Evolutionary conservation across 2,113 vertebrate species (phyloP), one percentile per base, ranked within the genome.

Genomic region (Smithornis capensis): DNA sequence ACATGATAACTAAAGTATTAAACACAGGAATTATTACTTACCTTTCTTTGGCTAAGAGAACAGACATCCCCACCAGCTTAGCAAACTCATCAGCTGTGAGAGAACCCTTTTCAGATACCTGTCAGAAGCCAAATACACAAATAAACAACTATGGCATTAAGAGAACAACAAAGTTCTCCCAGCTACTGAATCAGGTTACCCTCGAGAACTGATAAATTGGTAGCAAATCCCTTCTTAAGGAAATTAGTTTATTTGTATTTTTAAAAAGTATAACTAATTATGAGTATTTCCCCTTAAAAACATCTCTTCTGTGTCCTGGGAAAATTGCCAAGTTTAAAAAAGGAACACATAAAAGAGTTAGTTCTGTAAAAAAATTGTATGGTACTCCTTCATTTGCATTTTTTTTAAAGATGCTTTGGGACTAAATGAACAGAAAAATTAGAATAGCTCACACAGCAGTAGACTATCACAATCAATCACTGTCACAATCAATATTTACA

Each of bases 41-140:
- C 99, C 99, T 98, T 94, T 99, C 99, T 98, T 99, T 99, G 74
- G 99, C 98, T 82, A 99, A 98, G 67, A 99, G 99, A 95, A 99
- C 99, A 87, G 99, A 99, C 96, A 99, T 99, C 74, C 99, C 99
- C 89, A 99, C 96, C 29, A 99, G 98, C 95, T 99, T 99, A 53
- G 99, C 99, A 98, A 99, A 99, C 97, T 99, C 99, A 50, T 99
- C 99, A 27, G 99, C 99, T 55, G 99, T 99, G 90, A 99, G 96
- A 28, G 99, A 99, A 53, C 99, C 99, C 92, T 98, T 99, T n/a
- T 99, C 99, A 92, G 99, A 97, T 73, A 99, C 99, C 99, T 99
- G 94, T 37, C 8, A 87, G 65, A 90, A 83, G 62, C 0, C 50
- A 73, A 95, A 25, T 37, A 59, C 59, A 92, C 42, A 52, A 74